Percentiles rank a stretch among this genome's conserved stretches.
Evolutionary conservation across 2,113 vertebrate genomes (phyloP).

Genomic region (Acrocephalus kingi): DNA sequence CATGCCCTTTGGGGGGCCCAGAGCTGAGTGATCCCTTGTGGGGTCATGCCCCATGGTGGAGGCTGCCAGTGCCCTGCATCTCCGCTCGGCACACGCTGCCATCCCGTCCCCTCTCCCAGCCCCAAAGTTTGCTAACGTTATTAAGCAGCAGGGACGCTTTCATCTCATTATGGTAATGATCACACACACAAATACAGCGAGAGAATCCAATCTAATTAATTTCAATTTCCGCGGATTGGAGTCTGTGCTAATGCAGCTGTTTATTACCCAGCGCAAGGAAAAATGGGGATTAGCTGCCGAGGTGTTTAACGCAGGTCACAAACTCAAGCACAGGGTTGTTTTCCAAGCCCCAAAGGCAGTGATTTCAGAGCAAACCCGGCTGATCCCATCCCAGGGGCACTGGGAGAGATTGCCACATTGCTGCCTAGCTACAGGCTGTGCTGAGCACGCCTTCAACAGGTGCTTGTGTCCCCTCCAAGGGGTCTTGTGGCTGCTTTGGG

Average conservation of each 20-base stretch:
- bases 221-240: conserved; percentile 71
- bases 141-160: conserved; percentile 76
- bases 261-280: conserved; percentile 56
- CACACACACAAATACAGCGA: conserved; percentile 63
- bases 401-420: accelerated
- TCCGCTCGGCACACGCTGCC: accelerated
- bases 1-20: accelerated
- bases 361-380: neutral
- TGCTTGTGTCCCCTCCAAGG: accelerated
- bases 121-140: conserved; percentile 62
- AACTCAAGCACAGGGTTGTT: neutral
- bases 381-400: neutral
- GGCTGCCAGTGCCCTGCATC: neutral
- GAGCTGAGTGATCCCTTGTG: neutral
- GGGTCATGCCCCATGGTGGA: neutral
- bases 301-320: conserved; percentile 65
- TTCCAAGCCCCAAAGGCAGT: conserved; percentile 26
- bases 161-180: conserved; percentile 83
- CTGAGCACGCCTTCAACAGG: neutral
- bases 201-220: conserved; percentile 82
- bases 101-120: neutral
- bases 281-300: conserved; percentile 56
- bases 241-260: conserved; percentile 65
- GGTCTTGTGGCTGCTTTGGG: accelerated
- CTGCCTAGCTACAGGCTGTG: neutral